phyloP scores from a whole-genome alignment of 2,888 invertebrate genomes.

The Harmothoe impar region DNA sequence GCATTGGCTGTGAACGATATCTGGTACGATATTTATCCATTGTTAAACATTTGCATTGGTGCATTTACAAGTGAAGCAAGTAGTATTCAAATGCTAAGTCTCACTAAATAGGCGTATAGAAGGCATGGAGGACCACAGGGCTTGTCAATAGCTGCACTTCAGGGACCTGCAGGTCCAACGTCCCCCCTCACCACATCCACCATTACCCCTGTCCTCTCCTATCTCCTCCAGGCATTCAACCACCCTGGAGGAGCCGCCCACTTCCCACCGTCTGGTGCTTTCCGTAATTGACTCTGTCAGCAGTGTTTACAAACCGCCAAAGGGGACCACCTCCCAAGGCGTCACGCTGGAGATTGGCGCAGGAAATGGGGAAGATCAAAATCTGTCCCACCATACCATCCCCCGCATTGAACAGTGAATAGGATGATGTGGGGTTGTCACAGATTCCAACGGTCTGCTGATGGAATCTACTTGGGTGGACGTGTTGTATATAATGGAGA shows the following conservation, averaged over 20 bases:
- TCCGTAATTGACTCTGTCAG: not conserved
- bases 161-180: too few species aligned
- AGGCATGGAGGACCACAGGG: too few species aligned
- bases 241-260: not conserved
- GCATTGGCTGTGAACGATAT: too few species aligned
- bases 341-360: not conserved
- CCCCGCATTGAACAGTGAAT: not conserved
- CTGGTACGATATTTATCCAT: too few species aligned
- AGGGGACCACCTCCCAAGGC: slow-evolving; percentile 3
- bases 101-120: too few species aligned
- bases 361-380: slow-evolving; percentile 22
- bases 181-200: too few species aligned
- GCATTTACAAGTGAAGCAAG: too few species aligned
- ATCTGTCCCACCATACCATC: not conserved
- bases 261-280: not conserved
- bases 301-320: not conserved
- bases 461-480: not conserved
- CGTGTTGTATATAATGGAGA: too few species aligned
- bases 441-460: not conserved
- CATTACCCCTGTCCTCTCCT: slow-evolving; percentile 20
- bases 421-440: not conserved
- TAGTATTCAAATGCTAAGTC: too few species aligned
- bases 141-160: too few species aligned
- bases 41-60: too few species aligned
- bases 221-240: not conserved